These are phyloP conservation scores for Syrista parreyssii DNA, from an alignment of 2,888 invertebrate species.

Conservation along the genomic window DNA sequence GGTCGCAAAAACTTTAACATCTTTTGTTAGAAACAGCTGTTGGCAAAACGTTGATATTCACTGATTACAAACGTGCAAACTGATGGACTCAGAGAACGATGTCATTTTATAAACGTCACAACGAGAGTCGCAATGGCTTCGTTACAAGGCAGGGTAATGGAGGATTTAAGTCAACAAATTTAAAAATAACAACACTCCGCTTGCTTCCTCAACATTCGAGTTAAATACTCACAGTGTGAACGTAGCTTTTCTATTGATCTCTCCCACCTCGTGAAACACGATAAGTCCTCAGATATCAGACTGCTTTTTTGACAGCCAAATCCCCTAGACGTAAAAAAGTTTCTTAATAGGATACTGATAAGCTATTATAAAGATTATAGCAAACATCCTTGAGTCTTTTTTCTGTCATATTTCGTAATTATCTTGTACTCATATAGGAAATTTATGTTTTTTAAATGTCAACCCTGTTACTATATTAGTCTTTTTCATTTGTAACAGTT, in stretches of 20 bases:
- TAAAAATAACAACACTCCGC: conserved; percentile 1
- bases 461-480: background rate
- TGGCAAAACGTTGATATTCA: background rate
- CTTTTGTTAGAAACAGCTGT: background rate
- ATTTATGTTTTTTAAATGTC: background rate
- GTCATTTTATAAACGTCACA: background rate
- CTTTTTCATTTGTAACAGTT: no score
- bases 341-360: background rate
- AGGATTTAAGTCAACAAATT: background rate
- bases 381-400: background rate
- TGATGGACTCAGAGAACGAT: background rate
- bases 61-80: background rate
- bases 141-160: background rate
- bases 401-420: background rate
- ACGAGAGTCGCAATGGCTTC: background rate
- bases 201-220: background rate
- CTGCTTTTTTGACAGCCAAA: background rate
- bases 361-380: no score
- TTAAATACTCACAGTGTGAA: conserved; percentile 2
- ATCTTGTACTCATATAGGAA: background rate
- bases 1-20: background rate
- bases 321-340: background rate
- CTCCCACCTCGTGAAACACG: background rate
- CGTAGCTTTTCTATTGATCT: conserved; percentile 17
- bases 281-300: background rate